Conservation (phyloP, 2,888 invertebrate species). For the Parapristionchus giblindavisi region DNA sequence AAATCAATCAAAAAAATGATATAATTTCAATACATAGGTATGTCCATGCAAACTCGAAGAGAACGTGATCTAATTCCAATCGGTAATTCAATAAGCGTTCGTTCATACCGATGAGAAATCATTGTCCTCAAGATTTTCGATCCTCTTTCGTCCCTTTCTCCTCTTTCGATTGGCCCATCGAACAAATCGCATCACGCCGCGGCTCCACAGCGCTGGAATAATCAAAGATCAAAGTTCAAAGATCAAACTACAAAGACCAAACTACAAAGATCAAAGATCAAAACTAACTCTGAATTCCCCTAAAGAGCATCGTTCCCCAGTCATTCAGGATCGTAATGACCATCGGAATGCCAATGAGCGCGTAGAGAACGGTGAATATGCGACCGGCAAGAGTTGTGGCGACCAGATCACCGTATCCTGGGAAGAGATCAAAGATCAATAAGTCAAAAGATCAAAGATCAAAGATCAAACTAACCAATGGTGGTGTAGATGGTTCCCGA, state of each 20-base stretch:
- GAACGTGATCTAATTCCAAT: too few relatives aligned
- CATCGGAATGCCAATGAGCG: slow-evolving; percentile 92
- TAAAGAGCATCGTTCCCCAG: slow-evolving; percentile 87
- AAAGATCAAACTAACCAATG: slow-evolving; percentile 73
- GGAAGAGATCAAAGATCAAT: slow-evolving; percentile 5
- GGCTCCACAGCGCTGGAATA: background rate
- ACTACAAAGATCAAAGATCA: too few relatives aligned
- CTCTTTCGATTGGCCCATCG: background rate
- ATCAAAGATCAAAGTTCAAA: too few relatives aligned
- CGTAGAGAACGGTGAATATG: slow-evolving; percentile 88
- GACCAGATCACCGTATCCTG: slow-evolving; percentile 84
- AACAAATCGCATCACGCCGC: background rate
- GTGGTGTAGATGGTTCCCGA: slow-evolving; percentile 72
- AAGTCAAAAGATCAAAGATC: background rate
- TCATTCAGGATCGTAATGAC: slow-evolving; percentile 92
- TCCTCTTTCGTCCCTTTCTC: slow-evolving; percentile 6
- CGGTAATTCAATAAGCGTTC: too few relatives aligned
- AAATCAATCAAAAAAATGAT: too few relatives aligned
- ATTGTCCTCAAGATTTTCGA: background rate
- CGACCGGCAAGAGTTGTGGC: slow-evolving; percentile 86
- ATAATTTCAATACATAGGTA: too few relatives aligned
- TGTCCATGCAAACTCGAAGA: too few relatives aligned
- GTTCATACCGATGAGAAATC: background rate
- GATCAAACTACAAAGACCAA: too few relatives aligned
- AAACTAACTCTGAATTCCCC: slow-evolving; percentile 52